Evolutionary conservation across 2,113 vertebrate species (phyloP).

Genomic region (Xiphophorus maculatus): DNA sequence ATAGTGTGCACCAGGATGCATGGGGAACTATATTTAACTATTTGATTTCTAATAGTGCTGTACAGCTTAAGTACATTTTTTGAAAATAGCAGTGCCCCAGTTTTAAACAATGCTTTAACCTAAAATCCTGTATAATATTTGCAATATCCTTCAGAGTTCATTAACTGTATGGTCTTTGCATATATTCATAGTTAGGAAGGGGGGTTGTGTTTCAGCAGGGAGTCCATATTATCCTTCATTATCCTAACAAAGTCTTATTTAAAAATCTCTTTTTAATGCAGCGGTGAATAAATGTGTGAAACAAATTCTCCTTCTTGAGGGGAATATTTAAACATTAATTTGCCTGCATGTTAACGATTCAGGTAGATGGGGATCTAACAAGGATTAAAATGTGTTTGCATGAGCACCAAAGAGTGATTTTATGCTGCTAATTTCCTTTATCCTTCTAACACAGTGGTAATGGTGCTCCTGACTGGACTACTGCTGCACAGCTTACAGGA

Average conservation of each 20-base stretch:
- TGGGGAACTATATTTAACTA: neutral
- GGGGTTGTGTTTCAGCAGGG: slow-evolving; percentile 19
- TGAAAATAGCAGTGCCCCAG: neutral
- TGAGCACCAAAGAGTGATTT: slow-evolving; percentile 17
- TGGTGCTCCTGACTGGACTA: neutral
- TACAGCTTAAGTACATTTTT: slow-evolving; percentile 12
- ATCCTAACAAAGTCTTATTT: slow-evolving; percentile 43
- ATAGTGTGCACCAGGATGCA: neutral
- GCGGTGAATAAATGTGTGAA: slow-evolving; percentile 36
- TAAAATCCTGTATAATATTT: slow-evolving; percentile 31
- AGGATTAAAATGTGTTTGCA: slow-evolving; percentile 32
- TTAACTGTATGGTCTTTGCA: slow-evolving; percentile 27
- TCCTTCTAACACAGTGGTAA: neutral
- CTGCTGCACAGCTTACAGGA: neutral
- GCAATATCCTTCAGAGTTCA: slow-evolving; percentile 28
- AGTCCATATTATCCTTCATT: slow-evolving; percentile 52
- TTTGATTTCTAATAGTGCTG: neutral
- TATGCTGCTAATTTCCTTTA: neutral
- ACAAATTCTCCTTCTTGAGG: slow-evolving; percentile 26
- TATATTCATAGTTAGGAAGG: slow-evolving; percentile 27
- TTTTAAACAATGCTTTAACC: slow-evolving; percentile 31
- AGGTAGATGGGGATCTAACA: slow-evolving; percentile 42
- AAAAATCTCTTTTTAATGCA: slow-evolving; percentile 39
- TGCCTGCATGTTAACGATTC: slow-evolving; percentile 29
- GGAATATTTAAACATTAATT: slow-evolving; percentile 38